Conservation (phyloP, 1,140 invertebrate genomes). For the Battus philenor region DNA sequence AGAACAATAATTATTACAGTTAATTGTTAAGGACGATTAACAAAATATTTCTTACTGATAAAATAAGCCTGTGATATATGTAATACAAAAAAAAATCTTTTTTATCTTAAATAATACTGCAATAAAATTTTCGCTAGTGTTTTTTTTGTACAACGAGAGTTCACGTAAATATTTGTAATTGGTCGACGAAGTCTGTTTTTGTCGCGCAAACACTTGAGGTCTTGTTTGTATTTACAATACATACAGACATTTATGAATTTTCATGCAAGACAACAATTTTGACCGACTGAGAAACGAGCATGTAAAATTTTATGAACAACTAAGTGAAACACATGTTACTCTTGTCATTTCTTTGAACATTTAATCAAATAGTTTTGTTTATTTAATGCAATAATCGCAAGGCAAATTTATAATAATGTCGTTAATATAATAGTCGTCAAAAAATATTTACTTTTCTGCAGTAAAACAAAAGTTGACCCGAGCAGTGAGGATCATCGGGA, state of each 20-base stretch:
- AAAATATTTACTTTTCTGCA: too few species aligned
- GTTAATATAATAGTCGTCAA: too few species aligned
- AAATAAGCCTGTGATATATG: neutral
- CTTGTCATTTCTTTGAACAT: neutral
- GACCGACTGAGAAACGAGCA: neutral
- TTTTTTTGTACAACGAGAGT: too few species aligned
- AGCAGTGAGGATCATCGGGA: too few species aligned
- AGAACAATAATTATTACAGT: too few species aligned
- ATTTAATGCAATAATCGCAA: too few species aligned
- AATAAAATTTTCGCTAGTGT: neutral
- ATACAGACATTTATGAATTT: neutral
- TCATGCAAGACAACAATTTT: neutral
- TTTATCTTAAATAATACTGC: neutral
- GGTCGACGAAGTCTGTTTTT: neutral
- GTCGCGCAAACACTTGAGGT: constrained; percentile 6
- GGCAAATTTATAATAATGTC: too few species aligned
- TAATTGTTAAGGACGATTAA: too few species aligned
- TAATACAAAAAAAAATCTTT: neutral
- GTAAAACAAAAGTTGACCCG: too few species aligned
- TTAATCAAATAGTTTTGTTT: neutral
- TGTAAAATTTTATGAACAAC: neutral
- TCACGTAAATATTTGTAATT: constrained; percentile 1
- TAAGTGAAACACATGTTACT: neutral
- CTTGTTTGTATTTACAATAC: neutral
- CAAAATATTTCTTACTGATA: too few species aligned